Conservation (phyloP, 1,140 invertebrate genomes). For the Papilio dardanus region DNA sequence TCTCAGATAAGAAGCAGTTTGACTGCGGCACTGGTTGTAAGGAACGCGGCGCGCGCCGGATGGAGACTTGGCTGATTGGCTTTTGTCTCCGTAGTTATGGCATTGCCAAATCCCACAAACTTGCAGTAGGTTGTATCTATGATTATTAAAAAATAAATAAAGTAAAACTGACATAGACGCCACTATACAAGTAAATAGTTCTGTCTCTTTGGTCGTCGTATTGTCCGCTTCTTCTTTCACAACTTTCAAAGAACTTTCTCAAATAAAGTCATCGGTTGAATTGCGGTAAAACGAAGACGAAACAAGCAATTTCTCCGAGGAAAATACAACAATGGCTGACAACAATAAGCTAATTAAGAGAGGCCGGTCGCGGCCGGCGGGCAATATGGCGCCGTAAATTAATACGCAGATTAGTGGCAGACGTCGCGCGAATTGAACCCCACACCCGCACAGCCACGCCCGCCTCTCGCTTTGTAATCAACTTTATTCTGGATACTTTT, state of each 20-base stretch:
- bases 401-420: conserved; percentile 36
- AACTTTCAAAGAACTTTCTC: conserved; percentile 25
- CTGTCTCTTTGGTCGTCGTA: background rate
- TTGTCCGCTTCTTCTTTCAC: background rate
- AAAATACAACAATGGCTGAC: conserved; percentile 38
- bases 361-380: background rate
- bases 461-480: background rate
- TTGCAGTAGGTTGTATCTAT: too few relatives aligned
- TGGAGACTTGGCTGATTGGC: conserved; percentile 43
- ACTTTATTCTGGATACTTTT: background rate
- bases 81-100: background rate
- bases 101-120: too few relatives aligned
- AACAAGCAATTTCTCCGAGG: conserved; percentile 36
- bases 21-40: conserved; percentile 42
- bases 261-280: conserved; percentile 38
- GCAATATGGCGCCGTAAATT: conserved; percentile 41
- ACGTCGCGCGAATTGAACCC: conserved; percentile 27
- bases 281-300: conserved; percentile 30
- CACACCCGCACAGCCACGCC: background rate
- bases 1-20: conserved; percentile 58
- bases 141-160: background rate
- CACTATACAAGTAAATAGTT: background rate
- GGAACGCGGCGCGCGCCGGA: conserved; percentile 40
- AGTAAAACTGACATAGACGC: background rate
- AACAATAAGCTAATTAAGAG: conserved; percentile 44